Evolutionary conservation across 53 echinoderm and acorn worm genomes (phyloP).

Genomic region (Zoroaster sp.): DNA sequence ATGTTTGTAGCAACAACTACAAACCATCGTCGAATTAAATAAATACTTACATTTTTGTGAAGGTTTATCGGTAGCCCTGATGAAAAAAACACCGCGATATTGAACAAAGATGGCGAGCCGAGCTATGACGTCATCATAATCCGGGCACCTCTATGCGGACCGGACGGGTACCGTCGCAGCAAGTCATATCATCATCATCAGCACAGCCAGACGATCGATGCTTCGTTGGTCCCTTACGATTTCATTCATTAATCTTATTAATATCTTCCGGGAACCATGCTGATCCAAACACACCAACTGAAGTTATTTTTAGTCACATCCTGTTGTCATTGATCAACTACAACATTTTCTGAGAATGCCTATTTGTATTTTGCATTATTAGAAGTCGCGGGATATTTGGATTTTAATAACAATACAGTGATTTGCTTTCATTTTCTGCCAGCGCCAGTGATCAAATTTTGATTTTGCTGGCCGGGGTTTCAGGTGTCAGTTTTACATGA

Average conservation of each 20-base stretch:
- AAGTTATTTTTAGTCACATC: neutral
- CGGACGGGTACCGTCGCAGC: neutral
- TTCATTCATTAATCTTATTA: neutral
- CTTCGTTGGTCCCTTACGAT: conserved; percentile 14
- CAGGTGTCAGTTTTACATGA: no score
- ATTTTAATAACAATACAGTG: no score
- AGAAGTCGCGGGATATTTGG: neutral
- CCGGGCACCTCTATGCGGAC: conserved; percentile 17
- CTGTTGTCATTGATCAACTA: neutral
- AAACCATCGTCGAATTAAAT: neutral
- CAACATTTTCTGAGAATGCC: neutral
- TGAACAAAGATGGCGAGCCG: conserved; percentile 61
- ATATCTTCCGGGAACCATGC: neutral
- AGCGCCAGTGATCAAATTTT: no score
- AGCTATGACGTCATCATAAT: conserved; percentile 72
- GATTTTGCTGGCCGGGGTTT: no score
- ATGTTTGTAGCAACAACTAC: no score
- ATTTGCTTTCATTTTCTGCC: no score
- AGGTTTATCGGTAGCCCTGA: neutral
- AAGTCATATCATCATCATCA: neutral
- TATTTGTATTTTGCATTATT: no score
- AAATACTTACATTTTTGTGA: conserved; percentile 31
- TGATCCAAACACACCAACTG: no score
- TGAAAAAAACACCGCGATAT: conserved; percentile 16
- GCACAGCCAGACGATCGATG: neutral